Percentiles rank a stretch among this genome's conserved stretches.
Conservation (phyloP, 2,113 vertebrate species). For the Oxyruncus cristatus region DNA sequence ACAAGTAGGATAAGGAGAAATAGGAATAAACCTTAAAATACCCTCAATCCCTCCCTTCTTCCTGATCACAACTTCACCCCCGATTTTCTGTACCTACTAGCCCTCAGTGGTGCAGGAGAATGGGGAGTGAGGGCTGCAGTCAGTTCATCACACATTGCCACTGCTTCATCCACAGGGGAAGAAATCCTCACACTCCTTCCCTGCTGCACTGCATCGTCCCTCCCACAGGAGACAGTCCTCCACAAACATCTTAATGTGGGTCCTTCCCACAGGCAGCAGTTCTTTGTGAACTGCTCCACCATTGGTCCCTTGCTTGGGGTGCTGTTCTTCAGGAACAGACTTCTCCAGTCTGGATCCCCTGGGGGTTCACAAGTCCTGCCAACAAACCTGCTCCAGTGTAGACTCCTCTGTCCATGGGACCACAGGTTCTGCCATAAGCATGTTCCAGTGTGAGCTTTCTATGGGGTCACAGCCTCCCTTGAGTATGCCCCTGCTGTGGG, state of each 20-base stretch:
- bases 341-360: neutral
- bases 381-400: neutral
- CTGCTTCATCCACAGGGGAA: neutral
- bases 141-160: neutral
- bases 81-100: neutral
- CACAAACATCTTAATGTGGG: neutral
- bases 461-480: neutral
- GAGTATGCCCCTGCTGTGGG: neutral
- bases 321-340: neutral
- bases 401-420: neutral
- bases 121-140: neutral
- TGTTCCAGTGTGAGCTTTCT: neutral
- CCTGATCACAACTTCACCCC: neutral
- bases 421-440: neutral
- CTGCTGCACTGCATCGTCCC: rapidly evolving
- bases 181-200: neutral
- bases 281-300: neutral
- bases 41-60: neutral
- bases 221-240: neutral
- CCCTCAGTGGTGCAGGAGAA: neutral
- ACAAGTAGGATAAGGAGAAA: neutral
- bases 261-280: neutral
- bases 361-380: neutral
- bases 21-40: neutral
- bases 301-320: neutral